Evolutionary conservation across 2,113 vertebrate species (phyloP).

Genomic region (Scomber japonicus): DNA sequence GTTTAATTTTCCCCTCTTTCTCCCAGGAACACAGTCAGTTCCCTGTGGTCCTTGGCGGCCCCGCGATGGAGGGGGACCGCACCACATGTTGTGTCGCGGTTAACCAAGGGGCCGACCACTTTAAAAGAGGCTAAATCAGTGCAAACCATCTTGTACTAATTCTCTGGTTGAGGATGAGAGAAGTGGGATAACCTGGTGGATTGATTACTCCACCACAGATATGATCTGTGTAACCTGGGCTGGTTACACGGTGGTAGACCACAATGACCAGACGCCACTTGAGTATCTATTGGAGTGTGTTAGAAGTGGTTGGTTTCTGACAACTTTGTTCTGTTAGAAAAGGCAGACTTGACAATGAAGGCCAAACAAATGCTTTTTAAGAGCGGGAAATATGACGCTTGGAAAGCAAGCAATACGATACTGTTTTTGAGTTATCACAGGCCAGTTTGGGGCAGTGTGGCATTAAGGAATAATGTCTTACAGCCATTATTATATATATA

Average conservation of each 20-base stretch:
- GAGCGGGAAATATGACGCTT: conserved; percentile 12
- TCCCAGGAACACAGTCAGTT: conserved; percentile 46
- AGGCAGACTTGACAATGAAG: conserved; percentile 12
- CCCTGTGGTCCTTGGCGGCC: conserved; percentile 46
- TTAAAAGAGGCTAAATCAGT: conserved; percentile 65
- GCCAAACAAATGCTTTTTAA: conserved; percentile 27
- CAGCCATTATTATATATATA: too few relatives aligned
- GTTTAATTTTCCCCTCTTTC: conserved; percentile 22
- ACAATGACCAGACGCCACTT: conserved; percentile 37
- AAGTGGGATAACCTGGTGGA: conserved; percentile 53
- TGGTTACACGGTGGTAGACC: conserved; percentile 46
- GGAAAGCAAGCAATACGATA: not conserved
- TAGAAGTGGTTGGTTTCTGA: conserved; percentile 42
- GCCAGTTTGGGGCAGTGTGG: not conserved
- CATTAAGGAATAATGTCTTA: not conserved
- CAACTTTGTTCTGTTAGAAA: conserved; percentile 3
- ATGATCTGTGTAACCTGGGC: conserved; percentile 50
- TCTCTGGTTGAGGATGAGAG: conserved; percentile 64
- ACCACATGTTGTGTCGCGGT: conserved; percentile 75
- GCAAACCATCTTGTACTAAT: conserved; percentile 80
- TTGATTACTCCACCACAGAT: conserved; percentile 55
- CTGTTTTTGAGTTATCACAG: not conserved
- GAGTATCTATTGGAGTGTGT: conserved; percentile 23
- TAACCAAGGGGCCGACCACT: conserved; percentile 69
- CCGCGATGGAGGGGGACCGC: conserved; percentile 14